These are phyloP conservation scores for Drosophila helvetica DNA, from an alignment of 2,888 invertebrate genomes.

Conservation along the genomic window DNA sequence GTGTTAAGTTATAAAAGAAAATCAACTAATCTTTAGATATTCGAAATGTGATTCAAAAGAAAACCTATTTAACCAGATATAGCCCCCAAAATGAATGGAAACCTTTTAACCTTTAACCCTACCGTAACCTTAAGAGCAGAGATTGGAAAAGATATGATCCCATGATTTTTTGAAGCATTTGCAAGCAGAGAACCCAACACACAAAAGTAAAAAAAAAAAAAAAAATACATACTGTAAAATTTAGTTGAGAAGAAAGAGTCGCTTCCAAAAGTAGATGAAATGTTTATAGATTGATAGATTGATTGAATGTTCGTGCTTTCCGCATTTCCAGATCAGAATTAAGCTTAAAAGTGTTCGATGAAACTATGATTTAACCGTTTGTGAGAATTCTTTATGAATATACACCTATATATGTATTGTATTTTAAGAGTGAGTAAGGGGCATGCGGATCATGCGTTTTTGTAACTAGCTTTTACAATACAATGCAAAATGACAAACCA, in stretches of 20 bases:
- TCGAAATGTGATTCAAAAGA: constrained; percentile 74
- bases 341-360: constrained; percentile 20
- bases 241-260: constrained; percentile 46
- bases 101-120: constrained; percentile 51
- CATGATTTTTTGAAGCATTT: constrained; percentile 55
- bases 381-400: constrained; percentile 40
- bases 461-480: constrained; percentile 70
- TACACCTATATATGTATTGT: constrained; percentile 56
- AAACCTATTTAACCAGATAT: constrained; percentile 52
- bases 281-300: constrained; percentile 43
- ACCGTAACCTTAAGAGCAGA: constrained; percentile 48
- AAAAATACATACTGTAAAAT: constrained; percentile 35
- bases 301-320: constrained; percentile 51
- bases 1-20: constrained; percentile 68
- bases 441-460: constrained; percentile 59
- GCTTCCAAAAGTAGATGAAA: constrained; percentile 67
- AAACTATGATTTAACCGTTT: constrained; percentile 30
- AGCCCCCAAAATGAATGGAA: constrained; percentile 34
- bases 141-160: constrained; percentile 23
- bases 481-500: constrained; percentile 71
- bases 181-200: constrained; percentile 9
- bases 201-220: constrained; percentile 28
- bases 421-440: constrained; percentile 43
- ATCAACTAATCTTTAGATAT: constrained; percentile 74
- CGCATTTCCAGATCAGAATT: constrained; percentile 47